These are phyloP conservation scores for Pterostichus niger DNA, from an alignment of 2,888 invertebrate genomes.

Conservation along the genomic window DNA sequence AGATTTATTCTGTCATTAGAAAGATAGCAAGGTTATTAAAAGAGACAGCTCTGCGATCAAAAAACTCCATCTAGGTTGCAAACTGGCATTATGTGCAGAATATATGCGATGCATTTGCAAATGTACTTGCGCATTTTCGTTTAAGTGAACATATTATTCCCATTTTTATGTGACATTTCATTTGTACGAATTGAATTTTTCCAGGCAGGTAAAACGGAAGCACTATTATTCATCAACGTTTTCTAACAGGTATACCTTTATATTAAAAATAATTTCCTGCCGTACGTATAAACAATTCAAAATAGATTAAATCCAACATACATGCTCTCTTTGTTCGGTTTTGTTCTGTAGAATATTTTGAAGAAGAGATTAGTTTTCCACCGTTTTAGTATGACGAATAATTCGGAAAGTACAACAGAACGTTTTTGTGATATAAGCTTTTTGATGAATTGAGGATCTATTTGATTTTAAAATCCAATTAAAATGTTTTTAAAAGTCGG, in stretches of 20 bases:
- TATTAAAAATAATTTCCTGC: conserved; percentile 40
- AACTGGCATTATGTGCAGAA: conserved; percentile 27
- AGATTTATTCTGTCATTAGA: conserved; percentile 37
- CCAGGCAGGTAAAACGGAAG: conserved; percentile 14
- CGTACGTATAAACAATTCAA: conserved; percentile 19
- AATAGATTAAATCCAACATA: conserved; percentile 33
- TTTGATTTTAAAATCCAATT: too few relatives aligned
- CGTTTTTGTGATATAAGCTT: too few relatives aligned
- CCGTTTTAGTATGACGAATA: background rate
- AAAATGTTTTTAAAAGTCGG: too few relatives aligned
- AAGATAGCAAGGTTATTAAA: conserved; percentile 25
- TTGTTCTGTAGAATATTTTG: background rate
- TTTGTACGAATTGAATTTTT: conserved; percentile 55
- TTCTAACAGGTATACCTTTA: conserved; percentile 1
- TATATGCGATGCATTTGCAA: conserved; percentile 49
- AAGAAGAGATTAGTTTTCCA: background rate
- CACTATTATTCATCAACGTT: conserved; percentile 38
- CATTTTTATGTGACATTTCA: conserved; percentile 60
- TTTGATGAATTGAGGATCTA: too few relatives aligned
- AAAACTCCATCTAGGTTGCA: conserved; percentile 21
- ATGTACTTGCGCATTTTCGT: conserved; percentile 50
- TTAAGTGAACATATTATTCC: conserved; percentile 57
- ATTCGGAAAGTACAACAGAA: too few relatives aligned
- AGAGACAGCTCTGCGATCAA: conserved; percentile 36
- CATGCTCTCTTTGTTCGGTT: background rate